Evolutionary conservation across 2,888 invertebrate species (phyloP), one percentile per base, ranked within the genome.

Genomic region (Linnaemya vulpina): DNA sequence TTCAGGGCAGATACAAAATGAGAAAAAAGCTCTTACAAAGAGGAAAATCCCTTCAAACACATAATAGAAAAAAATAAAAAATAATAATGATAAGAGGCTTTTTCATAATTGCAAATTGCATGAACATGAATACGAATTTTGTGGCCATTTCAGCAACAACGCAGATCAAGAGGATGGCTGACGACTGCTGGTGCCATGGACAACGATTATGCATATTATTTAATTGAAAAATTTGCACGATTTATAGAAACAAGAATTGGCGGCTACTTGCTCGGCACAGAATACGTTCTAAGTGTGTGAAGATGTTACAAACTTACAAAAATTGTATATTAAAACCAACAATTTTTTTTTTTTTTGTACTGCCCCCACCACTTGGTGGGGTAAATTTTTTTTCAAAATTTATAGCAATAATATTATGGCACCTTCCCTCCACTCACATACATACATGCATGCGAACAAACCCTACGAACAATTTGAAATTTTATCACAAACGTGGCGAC

Each of bases 71-170:
- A 49, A 51, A 25, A 35, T 46, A 60, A 46, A 49, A 30, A 38
- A 15, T n/a, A n/a, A n/a, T n/a, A n/a, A n/a, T n/a, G n/a, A 40
- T 71, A 77, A 49, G 73, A 46, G 43, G 51, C 49, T 60, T 67
- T 20, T 2, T 49, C 65, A 67, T 80, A 80, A 73, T 80, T 80
- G 65, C 40, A 74, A 74, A 67, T 38, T 73, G 46, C 40, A 80
- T 74, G 40, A 60, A 74, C 40, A 80, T 60, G 65, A 58, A 67
- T 67, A 58, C 49, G 55, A 63, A 40, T 63, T 65, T 79, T 40
- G 30, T 30, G 30, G 20, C 22, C 9, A 43, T 49, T 71, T 43
- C 30, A 74, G 73, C 63, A 51, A 38, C 25, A 53, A 65, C 22
- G 25, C 30, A 7, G 13, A 20, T 10, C 9, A 38, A 1, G 30